Evolutionary conservation across 1,140 invertebrate genomes (phyloP), one percentile per base, ranked within the genome.

Genomic region (Stegodyphus dumicola): DNA sequence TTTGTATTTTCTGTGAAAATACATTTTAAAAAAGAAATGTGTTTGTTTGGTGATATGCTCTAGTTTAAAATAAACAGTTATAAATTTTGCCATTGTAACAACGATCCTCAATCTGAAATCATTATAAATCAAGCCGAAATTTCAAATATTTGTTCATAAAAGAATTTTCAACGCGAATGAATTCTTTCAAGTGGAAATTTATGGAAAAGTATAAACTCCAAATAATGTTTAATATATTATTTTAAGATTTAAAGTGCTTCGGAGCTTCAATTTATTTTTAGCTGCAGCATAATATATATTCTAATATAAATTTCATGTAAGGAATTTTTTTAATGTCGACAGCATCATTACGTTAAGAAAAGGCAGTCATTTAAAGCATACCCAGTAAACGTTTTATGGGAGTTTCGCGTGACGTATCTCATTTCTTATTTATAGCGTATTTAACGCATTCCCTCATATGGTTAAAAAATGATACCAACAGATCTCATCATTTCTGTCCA

Each of bases 351-450:
- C 10, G 18, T 73, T n/a, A 18, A n/a, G 64, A 9, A 54, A 69
- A 17, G 7, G 7, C 65, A 56, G 53, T 51, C 49, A 56, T 60
- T 81, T 81, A 71, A 49, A 33, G 56, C 54, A 53, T 77, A 77
- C 56, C 6, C 48, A 52, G 48, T 10, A 69, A 73, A 71, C 78
- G n/a, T 73, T 81, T 81, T 81, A 81, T 73, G 78, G 69, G 73
- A 53, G 64, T 73, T 81, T 81, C 54, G 78, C 78, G 78, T 81
- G 78, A 71, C 70, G 54, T 13, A n/a, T 15, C 64, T 60, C 56
- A 70, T 81, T 64, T 33, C 54, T 81, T 70, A 60, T 81, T 81
- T 54, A 54, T 71, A 73, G 15, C 15, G 53, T 73, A 81, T 51
- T 73, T 69, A 60, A 73, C 78, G 78, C 54, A 53, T 33, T 33